Percentiles rank a stretch among this genome's conserved stretches.
Evolutionary conservation across 2,113 vertebrate species (phyloP).

Genomic region (Lepus timidus): DNA sequence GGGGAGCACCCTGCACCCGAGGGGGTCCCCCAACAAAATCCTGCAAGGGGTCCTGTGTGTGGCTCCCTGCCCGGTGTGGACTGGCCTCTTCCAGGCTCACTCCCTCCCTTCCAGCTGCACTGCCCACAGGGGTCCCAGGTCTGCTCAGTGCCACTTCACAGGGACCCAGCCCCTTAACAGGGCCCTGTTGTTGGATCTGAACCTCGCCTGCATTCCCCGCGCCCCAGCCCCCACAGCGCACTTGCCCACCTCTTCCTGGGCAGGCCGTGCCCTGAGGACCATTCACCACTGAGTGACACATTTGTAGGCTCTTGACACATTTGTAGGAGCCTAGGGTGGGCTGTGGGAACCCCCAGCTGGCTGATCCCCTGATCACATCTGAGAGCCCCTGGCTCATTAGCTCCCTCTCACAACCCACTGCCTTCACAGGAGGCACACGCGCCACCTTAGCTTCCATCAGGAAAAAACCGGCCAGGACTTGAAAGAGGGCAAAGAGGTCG

Average conservation of each 20-base stretch:
- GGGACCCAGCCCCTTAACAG: neutral
- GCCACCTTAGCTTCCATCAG: neutral
- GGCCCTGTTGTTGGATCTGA: neutral
- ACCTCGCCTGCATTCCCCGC: no score
- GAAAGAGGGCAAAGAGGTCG: neutral
- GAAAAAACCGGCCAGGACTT: neutral
- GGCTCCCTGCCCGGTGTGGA: accelerated
- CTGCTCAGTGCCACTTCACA: neutral
- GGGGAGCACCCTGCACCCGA: accelerated
- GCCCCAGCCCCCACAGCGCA: neutral
- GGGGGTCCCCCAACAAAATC: neutral
- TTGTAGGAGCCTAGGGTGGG: neutral
- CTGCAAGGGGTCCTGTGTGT: accelerated
- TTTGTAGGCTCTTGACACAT: neutral
- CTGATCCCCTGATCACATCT: neutral
- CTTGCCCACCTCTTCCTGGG: neutral
- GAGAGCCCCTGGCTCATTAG: neutral
- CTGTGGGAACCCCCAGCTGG: neutral
- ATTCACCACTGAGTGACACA: neutral
- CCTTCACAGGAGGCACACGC: neutral
- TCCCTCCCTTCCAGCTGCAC: no score
- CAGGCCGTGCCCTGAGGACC: neutral
- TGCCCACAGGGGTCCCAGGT: neutral
- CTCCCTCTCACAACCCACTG: neutral
- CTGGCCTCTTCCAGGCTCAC: neutral